Conservation (phyloP, 2,888 invertebrate species). For the Caenorhabditis sp. region DNA sequence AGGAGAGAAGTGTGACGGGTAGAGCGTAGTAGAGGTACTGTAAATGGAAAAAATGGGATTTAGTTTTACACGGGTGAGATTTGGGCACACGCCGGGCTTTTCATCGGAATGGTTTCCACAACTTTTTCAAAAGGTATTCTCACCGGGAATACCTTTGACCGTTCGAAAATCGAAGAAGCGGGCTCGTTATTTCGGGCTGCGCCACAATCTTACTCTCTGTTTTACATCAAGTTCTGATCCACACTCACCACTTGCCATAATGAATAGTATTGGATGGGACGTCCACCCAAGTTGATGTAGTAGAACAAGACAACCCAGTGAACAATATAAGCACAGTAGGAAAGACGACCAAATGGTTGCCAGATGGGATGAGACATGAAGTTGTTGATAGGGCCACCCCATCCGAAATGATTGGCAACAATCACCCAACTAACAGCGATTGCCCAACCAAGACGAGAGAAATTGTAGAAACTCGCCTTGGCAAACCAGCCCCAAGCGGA, state of each 20-base stretch:
- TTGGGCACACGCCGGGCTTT: no score
- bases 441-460: slow-evolving; percentile 71
- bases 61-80: no score
- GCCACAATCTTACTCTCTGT: no score
- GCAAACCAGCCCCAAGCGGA: slow-evolving; percentile 27
- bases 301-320: slow-evolving; percentile 46
- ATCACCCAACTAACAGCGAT: slow-evolving; percentile 72
- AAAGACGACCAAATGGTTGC: slow-evolving; percentile 86
- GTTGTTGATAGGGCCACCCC: slow-evolving; percentile 76
- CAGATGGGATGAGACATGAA: slow-evolving; percentile 83
- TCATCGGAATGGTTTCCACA: no score
- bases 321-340: slow-evolving; percentile 87
- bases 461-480: slow-evolving; percentile 39
- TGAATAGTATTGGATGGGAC: slow-evolving; percentile 22
- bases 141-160: no score
- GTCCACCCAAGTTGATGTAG: slow-evolving; percentile 27
- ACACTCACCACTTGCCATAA: slow-evolving; percentile 36
- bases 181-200: no score
- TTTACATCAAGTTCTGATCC: no score
- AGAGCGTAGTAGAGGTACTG: background rate
- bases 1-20: background rate
- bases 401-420: slow-evolving; percentile 72
- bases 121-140: no score
- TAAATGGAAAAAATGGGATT: background rate
- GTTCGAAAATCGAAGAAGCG: no score